Evolutionary conservation across 92 coral and sea anemone genomes (phyloP).

Genomic region (Zoanthus solanderi): DNA sequence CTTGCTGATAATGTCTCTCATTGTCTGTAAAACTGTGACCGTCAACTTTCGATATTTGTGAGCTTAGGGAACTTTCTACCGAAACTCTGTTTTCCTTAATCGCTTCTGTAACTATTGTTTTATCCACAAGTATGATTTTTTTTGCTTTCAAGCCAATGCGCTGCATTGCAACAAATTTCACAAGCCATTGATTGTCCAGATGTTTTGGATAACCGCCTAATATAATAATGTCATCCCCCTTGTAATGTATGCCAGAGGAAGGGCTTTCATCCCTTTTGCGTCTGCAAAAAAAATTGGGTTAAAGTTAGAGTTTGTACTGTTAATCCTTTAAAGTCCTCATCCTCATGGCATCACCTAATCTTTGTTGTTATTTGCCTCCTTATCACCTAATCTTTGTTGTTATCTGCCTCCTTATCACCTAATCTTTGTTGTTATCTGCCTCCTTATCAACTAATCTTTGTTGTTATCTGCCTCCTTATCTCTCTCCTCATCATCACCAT

Average conservation of each 20-base stretch:
- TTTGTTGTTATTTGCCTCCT: too few species aligned
- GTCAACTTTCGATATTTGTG: neutral
- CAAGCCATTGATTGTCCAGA: neutral
- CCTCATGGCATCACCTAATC: too few species aligned
- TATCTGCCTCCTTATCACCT: too few species aligned
- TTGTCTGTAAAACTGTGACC: neutral
- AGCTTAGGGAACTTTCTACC: neutral
- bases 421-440: too few species aligned
- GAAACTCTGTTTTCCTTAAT: neutral
- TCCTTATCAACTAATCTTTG: too few species aligned
- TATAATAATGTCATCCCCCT: conserved; percentile 24
- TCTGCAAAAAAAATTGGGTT: neutral
- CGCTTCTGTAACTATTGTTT: neutral
- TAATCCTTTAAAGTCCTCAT: too few species aligned
- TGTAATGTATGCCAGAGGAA: neutral
- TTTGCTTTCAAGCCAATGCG: neutral
- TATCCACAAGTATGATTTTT: neutral
- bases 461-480: too few species aligned
- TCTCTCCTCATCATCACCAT: too few species aligned
- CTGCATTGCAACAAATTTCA: conserved; percentile 12
- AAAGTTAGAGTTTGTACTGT: neutral
- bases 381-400: too few species aligned
- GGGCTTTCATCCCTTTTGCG: neutral
- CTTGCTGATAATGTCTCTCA: neutral
- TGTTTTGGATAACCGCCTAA: conserved; percentile 19